Conservation (phyloP, 2,113 vertebrate species). For the Pteronura brasiliensis region DNA sequence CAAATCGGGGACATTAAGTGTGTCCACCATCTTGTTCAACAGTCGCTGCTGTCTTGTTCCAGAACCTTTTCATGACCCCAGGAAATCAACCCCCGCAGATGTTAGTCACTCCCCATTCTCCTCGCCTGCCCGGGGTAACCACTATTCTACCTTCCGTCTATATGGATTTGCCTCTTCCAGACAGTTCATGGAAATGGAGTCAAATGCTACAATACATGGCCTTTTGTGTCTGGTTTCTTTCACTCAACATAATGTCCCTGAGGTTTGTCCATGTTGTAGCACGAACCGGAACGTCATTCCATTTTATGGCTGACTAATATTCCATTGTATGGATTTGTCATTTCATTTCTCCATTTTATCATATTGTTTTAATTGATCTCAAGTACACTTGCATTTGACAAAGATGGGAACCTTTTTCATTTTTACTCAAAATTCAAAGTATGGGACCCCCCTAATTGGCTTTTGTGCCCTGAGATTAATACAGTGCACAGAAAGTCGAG, state of each 20-base stretch:
- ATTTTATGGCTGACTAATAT: not conserved
- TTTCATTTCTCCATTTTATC: not conserved
- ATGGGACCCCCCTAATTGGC: not conserved
- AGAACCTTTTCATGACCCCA: not conserved
- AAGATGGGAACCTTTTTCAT: not conserved
- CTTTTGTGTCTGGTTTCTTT: not conserved
- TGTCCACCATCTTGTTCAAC: not conserved
- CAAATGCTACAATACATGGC: not conserved
- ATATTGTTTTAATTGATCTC: not conserved
- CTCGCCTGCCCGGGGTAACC: not conserved
- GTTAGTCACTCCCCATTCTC: not conserved
- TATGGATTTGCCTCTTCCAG: not conserved
- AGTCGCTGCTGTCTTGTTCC: not conserved
- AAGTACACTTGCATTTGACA: not conserved
- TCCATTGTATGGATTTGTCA: not conserved
- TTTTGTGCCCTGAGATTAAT: not conserved
- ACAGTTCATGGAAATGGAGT: not conserved
- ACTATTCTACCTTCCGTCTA: not conserved
- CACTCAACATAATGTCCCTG: not conserved
- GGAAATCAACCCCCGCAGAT: not conserved
- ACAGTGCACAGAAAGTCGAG: not conserved
- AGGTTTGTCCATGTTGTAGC: not conserved
- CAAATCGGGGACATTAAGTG: not conserved
- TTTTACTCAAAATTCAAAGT: constrained; percentile 29
- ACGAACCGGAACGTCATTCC: not conserved